These are phyloP conservation scores for Pogonophryne albipinna DNA, from an alignment of 2,797 vertebrate species.

Conservation along the genomic window DNA sequence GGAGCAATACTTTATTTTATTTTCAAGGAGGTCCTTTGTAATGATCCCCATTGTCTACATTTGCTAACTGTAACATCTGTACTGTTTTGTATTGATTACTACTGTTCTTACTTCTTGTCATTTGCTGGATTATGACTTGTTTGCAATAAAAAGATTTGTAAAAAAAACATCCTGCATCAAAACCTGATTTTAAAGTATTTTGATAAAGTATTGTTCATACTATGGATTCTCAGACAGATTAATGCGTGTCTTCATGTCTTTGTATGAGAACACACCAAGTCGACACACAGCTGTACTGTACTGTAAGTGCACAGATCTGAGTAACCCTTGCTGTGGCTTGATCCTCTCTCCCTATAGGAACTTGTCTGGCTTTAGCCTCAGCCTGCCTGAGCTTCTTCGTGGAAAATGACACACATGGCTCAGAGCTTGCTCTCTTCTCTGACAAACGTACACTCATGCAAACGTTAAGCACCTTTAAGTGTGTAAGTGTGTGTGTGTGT, in stretches of 20 bases:
- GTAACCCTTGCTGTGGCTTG: slow-evolving; percentile 66
- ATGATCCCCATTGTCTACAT: too few relatives aligned
- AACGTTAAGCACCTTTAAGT: slow-evolving; percentile 61
- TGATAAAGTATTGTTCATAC: too few relatives aligned
- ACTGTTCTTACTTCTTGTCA: too few relatives aligned
- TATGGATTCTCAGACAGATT: too few relatives aligned
- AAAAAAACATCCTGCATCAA: too few relatives aligned
- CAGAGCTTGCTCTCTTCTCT: slow-evolving; percentile 49
- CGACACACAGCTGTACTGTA: slow-evolving; percentile 50
- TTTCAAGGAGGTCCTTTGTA: too few relatives aligned
- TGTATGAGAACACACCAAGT: slow-evolving; percentile 24
- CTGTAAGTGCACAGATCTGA: slow-evolving; percentile 63
- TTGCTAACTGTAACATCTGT: too few relatives aligned
- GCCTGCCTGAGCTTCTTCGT: slow-evolving; percentile 70
- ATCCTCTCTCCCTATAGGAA: slow-evolving; percentile 72
- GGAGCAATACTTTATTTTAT: too few relatives aligned
- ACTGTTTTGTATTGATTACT: too few relatives aligned
- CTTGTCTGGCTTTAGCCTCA: slow-evolving; percentile 71
- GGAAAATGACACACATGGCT: slow-evolving; percentile 72
- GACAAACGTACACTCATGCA: slow-evolving; percentile 29
- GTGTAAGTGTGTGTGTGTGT: slow-evolving; percentile 1
- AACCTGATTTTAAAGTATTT: too few relatives aligned
- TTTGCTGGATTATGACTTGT: too few relatives aligned
- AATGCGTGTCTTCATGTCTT: not conserved
- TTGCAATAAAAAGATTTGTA: too few relatives aligned